Conservation (phyloP, 1,140 invertebrate genomes). For the Procambarus virginalis region DNA sequence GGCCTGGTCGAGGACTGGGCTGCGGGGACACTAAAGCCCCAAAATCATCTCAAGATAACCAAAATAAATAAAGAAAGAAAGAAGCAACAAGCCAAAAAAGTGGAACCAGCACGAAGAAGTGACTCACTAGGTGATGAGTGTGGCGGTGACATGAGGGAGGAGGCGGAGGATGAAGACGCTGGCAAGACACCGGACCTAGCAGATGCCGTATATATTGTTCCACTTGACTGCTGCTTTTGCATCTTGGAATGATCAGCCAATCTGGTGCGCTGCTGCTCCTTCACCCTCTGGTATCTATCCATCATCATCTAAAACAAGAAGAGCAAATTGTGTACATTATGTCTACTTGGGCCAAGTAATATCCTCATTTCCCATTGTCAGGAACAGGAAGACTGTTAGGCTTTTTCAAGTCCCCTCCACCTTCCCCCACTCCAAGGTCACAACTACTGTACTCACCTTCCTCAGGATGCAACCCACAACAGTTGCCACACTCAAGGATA, state of each 20-base stretch:
- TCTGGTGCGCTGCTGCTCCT: slow-evolving; percentile 50
- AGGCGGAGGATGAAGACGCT: slow-evolving; percentile 19
- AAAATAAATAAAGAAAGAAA: no score
- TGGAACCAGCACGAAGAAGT: not conserved
- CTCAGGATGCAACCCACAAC: no score
- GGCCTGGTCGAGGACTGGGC: no score
- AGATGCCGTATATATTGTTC: slow-evolving; percentile 27
- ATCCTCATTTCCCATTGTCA: no score
- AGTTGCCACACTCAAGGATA: no score
- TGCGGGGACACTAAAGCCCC: no score
- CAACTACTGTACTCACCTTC: no score
- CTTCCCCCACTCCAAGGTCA: no score
- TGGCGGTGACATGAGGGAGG: slow-evolving; percentile 8
- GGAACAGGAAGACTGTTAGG: no score
- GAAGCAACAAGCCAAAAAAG: no score
- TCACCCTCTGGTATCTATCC: slow-evolving; percentile 70
- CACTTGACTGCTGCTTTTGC: slow-evolving; percentile 22
- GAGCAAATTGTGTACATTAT: not conserved
- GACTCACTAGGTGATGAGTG: slow-evolving; percentile 1
- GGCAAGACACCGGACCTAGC: not conserved
- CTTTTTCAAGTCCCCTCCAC: no score
- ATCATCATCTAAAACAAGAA: slow-evolving; percentile 68
- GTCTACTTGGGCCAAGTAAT: not conserved
- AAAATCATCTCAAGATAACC: no score
- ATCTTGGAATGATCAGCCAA: slow-evolving; percentile 40